Evolutionary conservation across 1,140 invertebrate genomes (phyloP), one percentile per base, ranked within the genome.

Genomic region (Brachionus calyciflorus): DNA sequence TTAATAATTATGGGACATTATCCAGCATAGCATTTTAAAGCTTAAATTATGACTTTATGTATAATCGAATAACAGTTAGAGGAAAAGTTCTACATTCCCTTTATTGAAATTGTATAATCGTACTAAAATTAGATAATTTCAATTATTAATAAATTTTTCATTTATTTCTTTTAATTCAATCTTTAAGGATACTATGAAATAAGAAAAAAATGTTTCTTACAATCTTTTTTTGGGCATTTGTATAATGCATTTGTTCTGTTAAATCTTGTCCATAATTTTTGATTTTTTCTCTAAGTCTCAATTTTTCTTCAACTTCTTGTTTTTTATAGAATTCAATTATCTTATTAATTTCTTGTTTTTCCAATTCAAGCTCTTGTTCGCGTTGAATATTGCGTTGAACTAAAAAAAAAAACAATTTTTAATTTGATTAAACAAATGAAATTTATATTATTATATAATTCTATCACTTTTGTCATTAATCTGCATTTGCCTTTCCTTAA

Each of bases 261-360:
- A 73, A 73, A 73, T 73, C 69, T 33, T 73, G 28, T 19, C 69
- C 51, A 55, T 73, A 73, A 24, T 73, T 73, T 28, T 28, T 28
- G 28, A 51, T 73, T 49, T 55, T 49, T n/a, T 73, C 69, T 19
- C 46, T 55, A 3, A 21, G 26, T 51, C 51, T 49, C 9, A 73
- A n/a, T 28, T 55, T 49, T 55, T 73, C 69, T 19, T 21, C 2
- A 21, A 21, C 17, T n/a, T 73, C 69, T 73, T 73, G 69, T 2
- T 73, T 14, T 30, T 17, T 73, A 40, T 73, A 73, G 24, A 51
- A 55, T n/a, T 73, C 69, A 40, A 73, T 73, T 26, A 73, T 33
- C 46, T 55, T 49, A 37, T 51, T 55, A 9, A 73, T 73, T 73
- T 73, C 46, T 14, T 33, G 17, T 49, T 19, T 49, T 30, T 73